A percentile compares a stretch with the other conserved stretches of the same genome.
Evolutionary conservation across 2,797 vertebrate genomes (phyloP).

Genomic region (Anableps anableps): DNA sequence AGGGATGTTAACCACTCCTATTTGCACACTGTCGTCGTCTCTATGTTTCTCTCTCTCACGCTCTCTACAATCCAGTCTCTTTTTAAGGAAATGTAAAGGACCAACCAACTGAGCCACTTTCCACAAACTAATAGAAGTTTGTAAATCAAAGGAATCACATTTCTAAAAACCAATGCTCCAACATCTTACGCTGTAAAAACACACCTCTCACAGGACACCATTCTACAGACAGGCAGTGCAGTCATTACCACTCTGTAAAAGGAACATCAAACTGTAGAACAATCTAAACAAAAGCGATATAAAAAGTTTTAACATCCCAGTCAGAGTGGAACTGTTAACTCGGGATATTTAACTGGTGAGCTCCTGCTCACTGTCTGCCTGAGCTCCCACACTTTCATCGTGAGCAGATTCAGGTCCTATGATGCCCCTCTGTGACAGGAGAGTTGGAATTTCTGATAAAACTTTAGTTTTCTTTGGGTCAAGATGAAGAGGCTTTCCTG

Average conservation of each 20-base stretch:
- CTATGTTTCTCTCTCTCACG: no score
- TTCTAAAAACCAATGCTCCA: neutral
- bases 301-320: neutral
- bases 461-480: conserved; percentile 8
- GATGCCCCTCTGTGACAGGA: neutral
- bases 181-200: neutral
- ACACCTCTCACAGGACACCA: neutral
- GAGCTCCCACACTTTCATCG: neutral
- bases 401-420: neutral
- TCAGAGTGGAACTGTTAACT: neutral
- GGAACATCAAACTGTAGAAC: neutral
- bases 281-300: neutral
- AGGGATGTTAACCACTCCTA: no score
- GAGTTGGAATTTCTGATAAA: neutral
- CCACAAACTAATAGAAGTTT: neutral
- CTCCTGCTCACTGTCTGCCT: neutral
- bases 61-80: no score
- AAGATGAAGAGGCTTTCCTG: neutral
- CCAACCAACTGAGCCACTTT: neutral
- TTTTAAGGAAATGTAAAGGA: neutral
- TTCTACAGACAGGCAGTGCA: neutral
- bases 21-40: no score
- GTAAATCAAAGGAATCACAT: neutral
- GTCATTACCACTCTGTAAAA: neutral
- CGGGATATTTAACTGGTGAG: neutral